A percentile compares a stretch with the other conserved stretches of the same genome.
Evolutionary conservation across 92 coral and sea anemone species (phyloP).

Genomic region (Heteractis magnifica): DNA sequence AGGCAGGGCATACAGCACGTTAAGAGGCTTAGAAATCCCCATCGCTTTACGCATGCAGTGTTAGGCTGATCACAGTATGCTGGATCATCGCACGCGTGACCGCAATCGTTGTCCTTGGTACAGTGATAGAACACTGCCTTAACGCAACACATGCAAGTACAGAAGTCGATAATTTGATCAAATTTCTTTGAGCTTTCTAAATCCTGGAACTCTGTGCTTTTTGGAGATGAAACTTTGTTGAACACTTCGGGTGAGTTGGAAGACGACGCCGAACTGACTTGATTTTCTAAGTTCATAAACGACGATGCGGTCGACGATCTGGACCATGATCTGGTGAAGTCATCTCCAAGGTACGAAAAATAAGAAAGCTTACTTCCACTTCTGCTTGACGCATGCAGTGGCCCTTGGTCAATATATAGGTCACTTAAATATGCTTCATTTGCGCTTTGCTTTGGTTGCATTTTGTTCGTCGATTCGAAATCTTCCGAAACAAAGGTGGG

Average conservation of each 20-base stretch:
- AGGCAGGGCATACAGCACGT: constrained; percentile 66
- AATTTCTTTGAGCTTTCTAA: constrained; percentile 9
- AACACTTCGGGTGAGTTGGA: background rate
- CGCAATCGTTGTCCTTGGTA: constrained; percentile 64
- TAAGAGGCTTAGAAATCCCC: constrained; percentile 61
- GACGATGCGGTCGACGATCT: background rate
- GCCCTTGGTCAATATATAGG: no score
- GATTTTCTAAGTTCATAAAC: background rate
- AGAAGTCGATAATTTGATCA: constrained; percentile 56
- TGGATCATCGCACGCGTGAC: constrained; percentile 54
- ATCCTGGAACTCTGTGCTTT: background rate
- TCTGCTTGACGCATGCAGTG: no score
- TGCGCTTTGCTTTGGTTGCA: no score
- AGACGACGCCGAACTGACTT: background rate
- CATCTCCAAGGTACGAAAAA: background rate
- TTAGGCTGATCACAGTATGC: constrained; percentile 60
- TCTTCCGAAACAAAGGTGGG: background rate
- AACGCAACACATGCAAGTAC: constrained; percentile 89
- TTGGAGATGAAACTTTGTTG: background rate
- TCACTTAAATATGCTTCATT: no score
- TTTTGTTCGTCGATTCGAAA: no score
- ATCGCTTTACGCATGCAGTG: constrained; percentile 55
- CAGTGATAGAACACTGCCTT: constrained; percentile 86
- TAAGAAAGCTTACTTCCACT: background rate
- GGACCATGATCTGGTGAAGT: background rate